These are phyloP conservation scores for Sturnira hondurensis DNA, from an alignment of 2,113 vertebrate genomes.

Conservation along the genomic window DNA sequence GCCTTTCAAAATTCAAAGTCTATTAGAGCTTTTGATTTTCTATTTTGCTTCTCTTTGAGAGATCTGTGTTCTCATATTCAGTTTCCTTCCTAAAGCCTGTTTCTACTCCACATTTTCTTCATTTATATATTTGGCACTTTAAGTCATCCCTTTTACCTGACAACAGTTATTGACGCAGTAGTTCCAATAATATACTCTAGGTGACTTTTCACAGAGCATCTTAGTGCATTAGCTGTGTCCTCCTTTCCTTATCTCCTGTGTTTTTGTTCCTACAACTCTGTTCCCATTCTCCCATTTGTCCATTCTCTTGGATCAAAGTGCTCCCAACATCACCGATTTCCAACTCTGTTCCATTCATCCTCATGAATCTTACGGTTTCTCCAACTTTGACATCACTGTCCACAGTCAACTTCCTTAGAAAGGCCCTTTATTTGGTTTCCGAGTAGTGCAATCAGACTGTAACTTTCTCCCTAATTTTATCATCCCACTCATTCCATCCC, in stretches of 20 bases:
- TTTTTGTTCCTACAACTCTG: not conserved
- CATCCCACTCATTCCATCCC: not conserved
- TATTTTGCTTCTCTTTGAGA: not conserved
- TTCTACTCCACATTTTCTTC: not conserved
- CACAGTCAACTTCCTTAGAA: not conserved
- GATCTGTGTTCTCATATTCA: not conserved
- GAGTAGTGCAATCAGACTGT: not conserved
- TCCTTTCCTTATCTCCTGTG: not conserved
- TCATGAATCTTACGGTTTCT: not conserved
- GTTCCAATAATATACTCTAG: not conserved
- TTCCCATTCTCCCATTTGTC: too few species aligned
- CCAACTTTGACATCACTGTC: not conserved
- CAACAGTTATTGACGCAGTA: not conserved
- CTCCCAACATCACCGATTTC: not conserved
- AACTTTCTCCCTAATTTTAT: not conserved
- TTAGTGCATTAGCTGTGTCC: not conserved
- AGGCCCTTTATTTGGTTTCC: not conserved
- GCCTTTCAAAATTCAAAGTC: slow-evolving; percentile 24
- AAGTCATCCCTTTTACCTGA: not conserved
- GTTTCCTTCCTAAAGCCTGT: not conserved
- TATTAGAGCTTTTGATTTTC: not conserved
- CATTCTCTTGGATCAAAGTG: not conserved
- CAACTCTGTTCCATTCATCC: not conserved
- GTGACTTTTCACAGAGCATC: not conserved
- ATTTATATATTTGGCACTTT: not conserved